A percentile compares a stretch with the other conserved stretches of the same genome.
Conservation (phyloP, 2,888 invertebrate species). For the Aphidius colemani region DNA sequence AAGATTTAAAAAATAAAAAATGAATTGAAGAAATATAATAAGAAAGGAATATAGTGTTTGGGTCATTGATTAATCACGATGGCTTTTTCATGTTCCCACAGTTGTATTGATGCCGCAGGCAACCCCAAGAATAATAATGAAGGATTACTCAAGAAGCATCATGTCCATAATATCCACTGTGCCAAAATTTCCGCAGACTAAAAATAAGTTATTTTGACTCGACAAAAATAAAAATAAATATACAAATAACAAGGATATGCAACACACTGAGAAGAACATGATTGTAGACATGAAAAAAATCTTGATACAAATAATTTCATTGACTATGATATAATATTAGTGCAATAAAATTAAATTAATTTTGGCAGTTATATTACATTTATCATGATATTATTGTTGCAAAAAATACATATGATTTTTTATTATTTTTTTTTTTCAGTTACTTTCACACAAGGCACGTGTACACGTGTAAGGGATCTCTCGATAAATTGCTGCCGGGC, state of each 20-base stretch:
- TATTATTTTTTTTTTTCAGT: conserved; percentile 18
- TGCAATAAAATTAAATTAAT: no score
- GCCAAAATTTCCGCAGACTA: background rate
- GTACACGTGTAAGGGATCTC: conserved; percentile 32
- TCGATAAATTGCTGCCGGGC: conserved; percentile 29
- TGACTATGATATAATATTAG: background rate
- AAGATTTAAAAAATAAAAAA: background rate
- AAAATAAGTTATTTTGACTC: background rate
- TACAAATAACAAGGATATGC: no score
- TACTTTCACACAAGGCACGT: conserved; percentile 30
- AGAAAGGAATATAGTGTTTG: background rate
- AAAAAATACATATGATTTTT: background rate
- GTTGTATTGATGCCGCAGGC: conserved; percentile 4
- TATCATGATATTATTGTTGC: no score
- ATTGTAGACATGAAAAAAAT: no score
- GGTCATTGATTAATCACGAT: conserved; percentile 12
- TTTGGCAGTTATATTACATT: no score
- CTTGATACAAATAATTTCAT: background rate
- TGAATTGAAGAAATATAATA: background rate
- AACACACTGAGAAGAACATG: no score
- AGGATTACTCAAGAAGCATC: conserved; percentile 16
- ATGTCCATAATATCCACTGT: background rate
- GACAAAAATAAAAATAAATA: background rate
- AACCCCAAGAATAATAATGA: conserved; percentile 4
- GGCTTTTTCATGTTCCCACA: conserved; percentile 11